Evolutionary conservation across 2,113 vertebrate species (phyloP).

Genomic region (Acinonyx jubatus): DNA sequence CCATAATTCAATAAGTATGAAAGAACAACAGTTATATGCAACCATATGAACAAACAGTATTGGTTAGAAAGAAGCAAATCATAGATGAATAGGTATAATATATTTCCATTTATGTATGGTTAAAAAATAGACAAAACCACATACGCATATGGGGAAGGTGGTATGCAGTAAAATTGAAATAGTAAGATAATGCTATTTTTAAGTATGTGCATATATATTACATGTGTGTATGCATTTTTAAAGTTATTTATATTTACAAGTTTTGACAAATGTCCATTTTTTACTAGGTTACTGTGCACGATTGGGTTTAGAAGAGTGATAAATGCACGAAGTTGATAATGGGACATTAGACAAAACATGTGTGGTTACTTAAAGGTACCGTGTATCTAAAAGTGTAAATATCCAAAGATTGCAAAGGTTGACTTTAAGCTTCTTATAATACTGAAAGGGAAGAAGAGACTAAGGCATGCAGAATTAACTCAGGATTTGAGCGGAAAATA

Average conservation of each 20-base stretch:
- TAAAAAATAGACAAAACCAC: background rate
- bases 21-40: background rate
- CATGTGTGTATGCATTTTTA: conserved; percentile 64
- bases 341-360: conserved; percentile 82
- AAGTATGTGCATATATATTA: background rate
- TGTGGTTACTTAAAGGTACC: conserved; percentile 75
- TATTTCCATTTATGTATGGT: background rate
- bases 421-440: conserved; percentile 70
- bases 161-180: background rate
- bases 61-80: background rate
- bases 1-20: background rate
- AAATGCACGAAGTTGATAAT: conserved; percentile 83
- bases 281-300: conserved; percentile 97
- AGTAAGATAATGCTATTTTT: background rate
- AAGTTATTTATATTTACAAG: conserved; percentile 96
- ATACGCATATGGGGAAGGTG: background rate
- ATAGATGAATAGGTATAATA: background rate
- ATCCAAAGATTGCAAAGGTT: conserved; percentile 66
- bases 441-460: conserved; percentile 67
- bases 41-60: background rate
- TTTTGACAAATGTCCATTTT: conserved; percentile 95
- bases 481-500: conserved; percentile 30
- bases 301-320: conserved; percentile 86
- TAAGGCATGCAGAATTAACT: conserved; percentile 78
- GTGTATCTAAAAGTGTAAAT: conserved; percentile 80